Conservation (phyloP, 2,113 vertebrate species). For the Hypanus sabinus region DNA sequence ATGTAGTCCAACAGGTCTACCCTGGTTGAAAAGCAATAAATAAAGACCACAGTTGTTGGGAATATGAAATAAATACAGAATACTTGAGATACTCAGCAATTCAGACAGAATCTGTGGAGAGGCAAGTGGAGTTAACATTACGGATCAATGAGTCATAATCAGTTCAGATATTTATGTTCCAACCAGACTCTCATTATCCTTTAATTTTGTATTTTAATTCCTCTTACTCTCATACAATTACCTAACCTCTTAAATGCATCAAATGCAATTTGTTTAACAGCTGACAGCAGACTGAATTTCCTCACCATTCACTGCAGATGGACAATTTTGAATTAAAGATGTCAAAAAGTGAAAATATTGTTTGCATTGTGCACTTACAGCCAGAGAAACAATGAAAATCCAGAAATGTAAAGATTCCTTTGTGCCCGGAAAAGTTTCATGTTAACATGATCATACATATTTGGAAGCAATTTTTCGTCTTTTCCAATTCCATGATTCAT, state of each 20-base stretch:
- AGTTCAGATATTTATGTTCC: neutral
- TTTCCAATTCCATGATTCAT: slow-evolving; percentile 52
- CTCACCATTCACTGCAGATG: neutral
- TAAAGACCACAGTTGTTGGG: no score
- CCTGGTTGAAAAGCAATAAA: no score
- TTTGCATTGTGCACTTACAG: slow-evolving; percentile 66
- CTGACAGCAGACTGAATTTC: neutral
- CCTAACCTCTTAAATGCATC: neutral
- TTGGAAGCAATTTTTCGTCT: slow-evolving; percentile 53
- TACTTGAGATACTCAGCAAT: no score
- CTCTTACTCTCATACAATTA: neutral
- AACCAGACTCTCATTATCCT: neutral
- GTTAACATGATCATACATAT: slow-evolving; percentile 73
- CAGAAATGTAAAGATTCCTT: slow-evolving; percentile 94
- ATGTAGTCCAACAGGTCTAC: neutral
- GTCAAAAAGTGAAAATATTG: neutral
- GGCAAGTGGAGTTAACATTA: no score
- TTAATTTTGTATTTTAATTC: neutral
- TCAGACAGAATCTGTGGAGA: no score
- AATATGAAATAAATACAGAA: no score
- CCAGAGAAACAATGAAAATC: slow-evolving; percentile 93
- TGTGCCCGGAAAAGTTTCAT: slow-evolving; percentile 95
- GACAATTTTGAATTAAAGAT: neutral
- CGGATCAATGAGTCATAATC: no score
- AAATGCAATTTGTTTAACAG: neutral